Evolutionary conservation across 2,797 vertebrate genomes (phyloP).

Genomic region (Otus scops): DNA sequence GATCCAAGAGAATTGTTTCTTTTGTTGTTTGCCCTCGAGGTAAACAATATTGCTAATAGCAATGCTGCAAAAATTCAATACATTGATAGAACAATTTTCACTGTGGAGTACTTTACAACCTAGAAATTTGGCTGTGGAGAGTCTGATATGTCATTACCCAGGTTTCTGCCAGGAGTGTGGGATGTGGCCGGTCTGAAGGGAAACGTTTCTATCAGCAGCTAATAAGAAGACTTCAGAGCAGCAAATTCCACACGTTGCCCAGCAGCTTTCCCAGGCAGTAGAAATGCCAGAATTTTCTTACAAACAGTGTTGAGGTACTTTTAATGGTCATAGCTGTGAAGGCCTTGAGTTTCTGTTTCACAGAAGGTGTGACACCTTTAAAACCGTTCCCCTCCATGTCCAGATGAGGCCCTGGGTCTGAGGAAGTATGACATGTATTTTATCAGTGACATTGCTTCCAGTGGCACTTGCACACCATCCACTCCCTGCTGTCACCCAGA

Average conservation of each 20-base stretch:
- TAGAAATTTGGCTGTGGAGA: not conserved
- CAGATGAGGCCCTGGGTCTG: not conserved
- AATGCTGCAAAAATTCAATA: slow-evolving; percentile 22
- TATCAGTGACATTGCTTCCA: not conserved
- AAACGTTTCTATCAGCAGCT: not conserved
- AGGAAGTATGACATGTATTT: not conserved
- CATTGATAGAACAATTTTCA: slow-evolving; percentile 43
- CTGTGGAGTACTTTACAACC: not conserved
- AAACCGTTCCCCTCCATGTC: not conserved
- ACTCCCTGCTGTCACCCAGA: not conserved
- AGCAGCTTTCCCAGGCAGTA: not conserved
- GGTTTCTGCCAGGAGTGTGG: not conserved
- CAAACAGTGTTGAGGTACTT: not conserved
- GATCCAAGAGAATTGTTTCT: not conserved
- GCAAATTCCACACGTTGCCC: not conserved
- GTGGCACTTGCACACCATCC: not conserved
- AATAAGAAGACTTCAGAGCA: not conserved
- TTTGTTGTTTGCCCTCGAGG: not conserved
- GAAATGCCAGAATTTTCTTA: not conserved
- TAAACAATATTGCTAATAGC: slow-evolving; percentile 2
- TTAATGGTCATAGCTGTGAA: not conserved
- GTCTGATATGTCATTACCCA: not conserved
- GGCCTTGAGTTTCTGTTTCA: not conserved
- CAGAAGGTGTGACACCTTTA: not conserved
- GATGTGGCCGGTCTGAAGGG: not conserved